These are phyloP conservation scores for Pholis gunnellus DNA, from an alignment of 2,113 vertebrate genomes.

Conservation along the genomic window DNA sequence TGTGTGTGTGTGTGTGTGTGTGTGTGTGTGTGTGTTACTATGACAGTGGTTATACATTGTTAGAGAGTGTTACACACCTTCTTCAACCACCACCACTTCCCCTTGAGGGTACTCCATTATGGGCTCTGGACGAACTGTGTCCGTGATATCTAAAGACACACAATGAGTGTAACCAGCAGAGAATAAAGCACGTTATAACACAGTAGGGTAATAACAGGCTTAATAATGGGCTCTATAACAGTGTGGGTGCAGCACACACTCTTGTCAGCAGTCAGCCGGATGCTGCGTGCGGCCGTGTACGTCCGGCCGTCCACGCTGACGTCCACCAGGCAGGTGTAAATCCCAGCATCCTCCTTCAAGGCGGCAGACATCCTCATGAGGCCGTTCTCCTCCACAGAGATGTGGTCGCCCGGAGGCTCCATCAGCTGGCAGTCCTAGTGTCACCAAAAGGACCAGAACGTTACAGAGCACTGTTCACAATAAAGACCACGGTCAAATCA, in stretches of 20 bases:
- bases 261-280: slow-evolving; percentile 17
- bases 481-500: too few species aligned
- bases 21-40: too few species aligned
- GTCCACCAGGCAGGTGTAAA: slow-evolving; percentile 77
- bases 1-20: not conserved
- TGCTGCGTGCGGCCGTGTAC: slow-evolving; percentile 67
- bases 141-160: slow-evolving; percentile 4
- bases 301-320: slow-evolving; percentile 53
- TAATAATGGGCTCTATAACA: not conserved
- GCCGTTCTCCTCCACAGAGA: not conserved
- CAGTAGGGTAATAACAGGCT: not conserved
- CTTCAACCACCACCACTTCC: slow-evolving; percentile 52
- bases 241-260: slow-evolving; percentile 11
- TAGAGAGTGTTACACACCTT: slow-evolving; percentile 61
- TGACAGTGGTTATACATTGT: not conserved
- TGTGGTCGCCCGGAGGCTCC: not conserved
- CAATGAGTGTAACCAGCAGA: not conserved
- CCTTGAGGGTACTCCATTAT: slow-evolving; percentile 58
- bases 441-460: not conserved
- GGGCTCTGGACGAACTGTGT: slow-evolving; percentile 13
- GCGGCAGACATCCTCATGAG: not conserved
- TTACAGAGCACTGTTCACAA: not conserved
- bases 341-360: slow-evolving; percentile 49
- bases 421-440: slow-evolving; percentile 66
- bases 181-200: not conserved